These are phyloP conservation scores for Hetaerina americana DNA, from an alignment of 1,140 invertebrate genomes.

Conservation along the genomic window DNA sequence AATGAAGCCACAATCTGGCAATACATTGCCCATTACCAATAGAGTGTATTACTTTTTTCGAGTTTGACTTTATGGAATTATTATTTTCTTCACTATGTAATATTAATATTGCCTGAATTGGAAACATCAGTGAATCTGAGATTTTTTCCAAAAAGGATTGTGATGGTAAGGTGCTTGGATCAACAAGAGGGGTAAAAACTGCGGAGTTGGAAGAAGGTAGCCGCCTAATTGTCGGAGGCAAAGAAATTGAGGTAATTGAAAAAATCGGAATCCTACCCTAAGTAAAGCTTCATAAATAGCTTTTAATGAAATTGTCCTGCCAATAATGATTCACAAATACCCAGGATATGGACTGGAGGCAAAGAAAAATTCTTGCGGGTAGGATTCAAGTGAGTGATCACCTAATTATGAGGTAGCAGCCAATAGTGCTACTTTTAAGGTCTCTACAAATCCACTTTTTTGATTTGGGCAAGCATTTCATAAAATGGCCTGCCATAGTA, in stretches of 20 bases:
- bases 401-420: background rate
- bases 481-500: too few species aligned
- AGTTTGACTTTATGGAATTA: background rate
- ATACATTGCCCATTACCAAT: background rate
- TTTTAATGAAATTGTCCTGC: slow-evolving; percentile 1
- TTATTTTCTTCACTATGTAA: background rate
- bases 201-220: slow-evolving; percentile 37
- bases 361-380: background rate
- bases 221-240: slow-evolving; percentile 43
- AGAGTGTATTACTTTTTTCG: background rate
- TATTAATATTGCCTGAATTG: background rate
- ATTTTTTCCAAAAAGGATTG: slow-evolving; percentile 28
- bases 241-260: slow-evolving; percentile 46
- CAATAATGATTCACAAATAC: background rate
- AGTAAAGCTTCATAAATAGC: slow-evolving; percentile 3
- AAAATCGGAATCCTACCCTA: background rate
- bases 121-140: background rate
- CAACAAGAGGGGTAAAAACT: slow-evolving; percentile 30
- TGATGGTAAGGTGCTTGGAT: slow-evolving; percentile 36
- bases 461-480: too few species aligned
- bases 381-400: background rate
- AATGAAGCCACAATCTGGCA: background rate
- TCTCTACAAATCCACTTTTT: too few species aligned
- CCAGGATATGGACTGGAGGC: background rate
- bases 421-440: too few species aligned